These are phyloP conservation scores for Xestoiulus laeticollis DNA, from an alignment of 2,888 invertebrate genomes.

Conservation along the genomic window DNA sequence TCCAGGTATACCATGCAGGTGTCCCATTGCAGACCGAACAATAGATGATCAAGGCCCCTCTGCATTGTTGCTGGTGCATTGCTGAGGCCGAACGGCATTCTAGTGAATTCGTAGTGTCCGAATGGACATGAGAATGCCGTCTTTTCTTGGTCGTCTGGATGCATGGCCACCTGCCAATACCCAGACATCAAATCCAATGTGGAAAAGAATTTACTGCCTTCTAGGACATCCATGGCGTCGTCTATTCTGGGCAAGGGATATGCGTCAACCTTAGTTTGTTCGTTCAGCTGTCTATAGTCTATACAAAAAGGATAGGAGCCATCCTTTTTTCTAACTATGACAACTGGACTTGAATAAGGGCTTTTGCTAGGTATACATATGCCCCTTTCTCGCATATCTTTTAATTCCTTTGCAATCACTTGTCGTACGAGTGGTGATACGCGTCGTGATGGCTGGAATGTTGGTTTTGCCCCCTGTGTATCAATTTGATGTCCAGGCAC, in stretches of 20 bases:
- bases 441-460: background rate
- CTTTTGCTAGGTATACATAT: background rate
- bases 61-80: constrained; percentile 8
- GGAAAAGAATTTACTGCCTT: background rate
- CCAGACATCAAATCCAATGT: background rate
- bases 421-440: background rate
- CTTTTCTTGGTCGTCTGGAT: background rate
- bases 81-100: background rate
- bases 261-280: background rate
- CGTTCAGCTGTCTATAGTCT: background rate
- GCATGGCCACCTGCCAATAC: background rate
- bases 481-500: background rate
- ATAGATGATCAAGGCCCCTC: background rate
- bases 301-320: background rate
- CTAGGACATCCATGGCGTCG: background rate
- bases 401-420: background rate
- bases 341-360: background rate
- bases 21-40: background rate
- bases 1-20: background rate
- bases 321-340: background rate
- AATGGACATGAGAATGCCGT: background rate
- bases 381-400: background rate
- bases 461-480: background rate
- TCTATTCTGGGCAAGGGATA: background rate
- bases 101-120: background rate